Base-by-base conservation (phyloP, 2,888 invertebrate genomes). In the Philhelius pedissequus region DNA sequence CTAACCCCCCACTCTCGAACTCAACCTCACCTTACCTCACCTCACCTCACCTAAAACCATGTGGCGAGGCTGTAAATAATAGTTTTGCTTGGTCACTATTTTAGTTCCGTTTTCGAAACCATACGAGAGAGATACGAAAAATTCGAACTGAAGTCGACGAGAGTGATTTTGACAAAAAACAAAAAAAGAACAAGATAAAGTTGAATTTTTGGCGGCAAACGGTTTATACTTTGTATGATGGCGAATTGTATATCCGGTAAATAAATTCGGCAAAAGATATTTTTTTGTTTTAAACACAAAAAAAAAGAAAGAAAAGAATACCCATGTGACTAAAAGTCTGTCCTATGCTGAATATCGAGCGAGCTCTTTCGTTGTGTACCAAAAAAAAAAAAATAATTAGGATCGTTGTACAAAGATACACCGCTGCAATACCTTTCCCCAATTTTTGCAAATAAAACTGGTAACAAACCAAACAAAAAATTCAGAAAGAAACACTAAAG, bases 61-160 rank as follows among this genome's bases (percentile, higher is more conserved):
- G 15, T 62, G 13, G 27, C 62, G 84, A 71, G 75, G 84, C 54
- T 79, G 64, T 70, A 79, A 69, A 79, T n/a, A n/a, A n/a, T 58
- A 38, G 60, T 38, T 48, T 38, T 20, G 20, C 35, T 45, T 58
- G 64, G 9, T 50, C 40, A 45, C 71, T 73, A 68, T 84, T 76
- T 75, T 9, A 84, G 80, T 84, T 84, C 80, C 84, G 80, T 80
- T 84, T 76, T 76, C 66, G 71, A 80, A 66, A 22, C 69, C 45
- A 38, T 56, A 52, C 71, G 69, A 43, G 74, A 20, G 70, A 81
- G 60, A 60, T 69, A 77, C 76, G 68, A 38, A 71, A 38, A 50
- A 69, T 74, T 64, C 60, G 62, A 80, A 58, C 30, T 30, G 0
- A 32, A 62, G 32, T 32, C 30, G 9, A 32, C 30, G 9, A 32